These are phyloP conservation scores for Loxodonta africana DNA, from an alignment of 2,113 vertebrate genomes.

Conservation along the genomic window DNA sequence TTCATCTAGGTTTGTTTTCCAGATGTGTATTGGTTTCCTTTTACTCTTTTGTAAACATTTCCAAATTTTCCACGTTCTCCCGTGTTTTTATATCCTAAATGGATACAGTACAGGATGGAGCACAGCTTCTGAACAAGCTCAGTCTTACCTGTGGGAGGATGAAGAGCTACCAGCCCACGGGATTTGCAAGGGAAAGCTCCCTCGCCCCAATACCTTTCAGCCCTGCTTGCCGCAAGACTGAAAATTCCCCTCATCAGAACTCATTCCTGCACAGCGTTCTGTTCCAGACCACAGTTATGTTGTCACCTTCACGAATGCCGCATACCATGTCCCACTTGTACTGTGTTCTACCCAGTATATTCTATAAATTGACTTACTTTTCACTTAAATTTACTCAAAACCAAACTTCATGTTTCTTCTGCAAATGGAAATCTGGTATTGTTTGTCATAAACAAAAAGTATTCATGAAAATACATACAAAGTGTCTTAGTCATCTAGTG, in stretches of 20 bases:
- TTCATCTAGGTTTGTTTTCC: slow-evolving; percentile 17
- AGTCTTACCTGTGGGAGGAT: neutral
- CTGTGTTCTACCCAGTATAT: neutral
- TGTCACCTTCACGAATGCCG: neutral
- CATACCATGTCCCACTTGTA: neutral
- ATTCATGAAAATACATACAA: neutral
- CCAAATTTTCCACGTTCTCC: neutral
- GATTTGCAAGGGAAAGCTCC: neutral
- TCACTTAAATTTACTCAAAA: neutral
- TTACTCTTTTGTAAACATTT: slow-evolving; percentile 27
- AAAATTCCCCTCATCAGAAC: neutral
- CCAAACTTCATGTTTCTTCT: neutral
- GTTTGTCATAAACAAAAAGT: neutral
- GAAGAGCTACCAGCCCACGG: neutral
- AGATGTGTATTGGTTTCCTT: neutral
- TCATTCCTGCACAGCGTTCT: neutral
- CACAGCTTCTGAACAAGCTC: neutral
- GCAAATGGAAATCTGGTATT: neutral
- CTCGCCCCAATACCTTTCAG: neutral
- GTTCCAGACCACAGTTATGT: neutral
- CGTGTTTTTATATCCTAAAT: neutral
- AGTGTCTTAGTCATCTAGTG: too few species aligned
- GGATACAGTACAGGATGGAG: neutral
- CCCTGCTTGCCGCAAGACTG: neutral
- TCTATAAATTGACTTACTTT: neutral